Conservation (phyloP, 2,113 vertebrate species). For the Gnathonemus longibarbis region DNA sequence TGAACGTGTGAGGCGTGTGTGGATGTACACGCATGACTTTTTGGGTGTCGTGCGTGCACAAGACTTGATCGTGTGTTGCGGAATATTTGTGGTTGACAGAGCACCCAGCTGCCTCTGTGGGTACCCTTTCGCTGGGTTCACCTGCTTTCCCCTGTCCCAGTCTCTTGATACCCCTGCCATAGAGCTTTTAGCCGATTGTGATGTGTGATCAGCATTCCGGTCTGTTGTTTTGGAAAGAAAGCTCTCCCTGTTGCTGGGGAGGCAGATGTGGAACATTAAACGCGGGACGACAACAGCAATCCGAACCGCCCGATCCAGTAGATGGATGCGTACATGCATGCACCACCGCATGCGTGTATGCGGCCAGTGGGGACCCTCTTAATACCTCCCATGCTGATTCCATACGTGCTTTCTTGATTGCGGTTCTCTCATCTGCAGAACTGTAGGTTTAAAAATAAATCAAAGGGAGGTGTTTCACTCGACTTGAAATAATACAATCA, state of each 20-base stretch:
- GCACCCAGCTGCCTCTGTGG: conserved; percentile 28
- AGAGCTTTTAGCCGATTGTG: conserved; percentile 68
- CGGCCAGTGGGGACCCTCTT: background rate
- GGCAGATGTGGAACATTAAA: conserved; percentile 47
- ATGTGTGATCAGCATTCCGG: conserved; percentile 61
- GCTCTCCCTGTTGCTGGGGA: conserved; percentile 25
- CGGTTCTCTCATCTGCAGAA: background rate
- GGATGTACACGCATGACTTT: background rate
- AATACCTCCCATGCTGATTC: background rate
- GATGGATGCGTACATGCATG: background rate
- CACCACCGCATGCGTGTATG: background rate
- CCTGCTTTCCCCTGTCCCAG: conserved; percentile 57
- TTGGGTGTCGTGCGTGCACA: background rate
- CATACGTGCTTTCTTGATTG: background rate
- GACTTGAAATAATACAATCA: background rate
- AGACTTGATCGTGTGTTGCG: background rate
- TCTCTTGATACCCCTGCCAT: conserved; percentile 54
- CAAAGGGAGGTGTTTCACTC: background rate
- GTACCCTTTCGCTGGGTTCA: conserved; percentile 47
- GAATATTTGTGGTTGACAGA: conserved; percentile 3
- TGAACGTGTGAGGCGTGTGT: background rate
- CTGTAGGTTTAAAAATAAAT: background rate
- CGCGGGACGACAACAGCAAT: conserved; percentile 40
- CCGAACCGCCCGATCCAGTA: conserved; percentile 5
- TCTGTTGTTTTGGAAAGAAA: conserved; percentile 60